Evolutionary conservation across 1,140 invertebrate species (phyloP), one percentile per base, ranked within the genome.

Genomic region (Eulimnadia texana): DNA sequence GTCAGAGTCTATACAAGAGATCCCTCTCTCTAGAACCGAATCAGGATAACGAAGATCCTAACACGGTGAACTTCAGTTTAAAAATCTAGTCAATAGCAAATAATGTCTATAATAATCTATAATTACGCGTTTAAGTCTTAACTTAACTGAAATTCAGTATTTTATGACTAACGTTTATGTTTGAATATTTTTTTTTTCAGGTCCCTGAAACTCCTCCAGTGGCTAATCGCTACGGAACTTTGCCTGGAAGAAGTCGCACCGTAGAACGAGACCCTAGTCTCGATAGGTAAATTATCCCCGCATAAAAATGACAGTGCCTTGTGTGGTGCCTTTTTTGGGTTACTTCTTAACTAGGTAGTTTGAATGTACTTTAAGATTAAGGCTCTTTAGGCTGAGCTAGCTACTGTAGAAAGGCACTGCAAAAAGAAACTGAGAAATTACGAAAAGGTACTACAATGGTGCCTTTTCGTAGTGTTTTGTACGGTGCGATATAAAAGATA

Each of bases 241-340:
- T 58, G 13, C 55, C 60, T 2, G 20, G 25, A 42, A 50, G 58
- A 3, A 47, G 51, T 47, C 60, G 53, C 16, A 62, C 60, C 16
- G 60, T 63, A 20, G 61, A 54, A 50, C 60, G 83, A 63, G 84
- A 86, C 68, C 76, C 80, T 28, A 86, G 83, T 69, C 73, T 86
- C n/a, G 84, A 87, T 69, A 85, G 82, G 82, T 82, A 72, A 68
- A 20, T n/a, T 42, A 42, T 42, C 16, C n/a, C n/a, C n/a, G n/a
- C n/a, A n/a, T n/a, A n/a, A n/a, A n/a, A n/a, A n/a, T n/a, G n/a
- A n/a, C n/a, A n/a, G n/a, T n/a, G n/a, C n/a, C n/a, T n/a, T n/a
- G n/a, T n/a, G n/a, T n/a, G n/a, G n/a, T n/a, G n/a, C n/a, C n/a
- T n/a, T n/a, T n/a, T n/a, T n/a, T n/a, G n/a, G n/a, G n/a, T n/a